phyloP scores from a whole-genome alignment of 2,888 invertebrate species.

The Cynaeus angustus region DNA sequence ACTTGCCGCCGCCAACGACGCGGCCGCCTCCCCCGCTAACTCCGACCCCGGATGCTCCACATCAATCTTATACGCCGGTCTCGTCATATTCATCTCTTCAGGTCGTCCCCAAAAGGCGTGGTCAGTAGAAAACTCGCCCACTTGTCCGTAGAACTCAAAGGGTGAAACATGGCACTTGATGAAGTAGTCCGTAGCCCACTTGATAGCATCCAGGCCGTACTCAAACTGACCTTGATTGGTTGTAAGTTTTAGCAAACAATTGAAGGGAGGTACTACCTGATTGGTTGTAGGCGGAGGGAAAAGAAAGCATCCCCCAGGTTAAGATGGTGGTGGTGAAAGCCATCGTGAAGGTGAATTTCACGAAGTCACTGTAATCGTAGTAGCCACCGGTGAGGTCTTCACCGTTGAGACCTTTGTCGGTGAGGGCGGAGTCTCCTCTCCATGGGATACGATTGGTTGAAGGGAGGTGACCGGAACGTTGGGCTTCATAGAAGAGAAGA shows the following conservation, averaged over 20 bases:
- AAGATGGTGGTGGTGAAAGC: conserved; percentile 74
- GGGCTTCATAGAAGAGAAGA: conserved; percentile 75
- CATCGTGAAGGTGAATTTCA: conserved; percentile 76
- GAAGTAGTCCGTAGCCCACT: conserved; percentile 78
- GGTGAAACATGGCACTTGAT: conserved; percentile 75
- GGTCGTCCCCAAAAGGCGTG: conserved; percentile 78
- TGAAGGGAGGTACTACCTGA: conserved; percentile 65
- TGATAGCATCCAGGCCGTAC: conserved; percentile 70
- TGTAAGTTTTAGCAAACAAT: conserved; percentile 5
- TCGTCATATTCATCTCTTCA: conserved; percentile 75
- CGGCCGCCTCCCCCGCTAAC: conserved; percentile 76
- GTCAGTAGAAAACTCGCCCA: conserved; percentile 75
- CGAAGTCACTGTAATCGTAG: conserved; percentile 76
- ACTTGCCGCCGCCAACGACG: conserved; percentile 75
- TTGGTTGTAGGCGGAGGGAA: conserved; percentile 71
- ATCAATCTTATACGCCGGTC: conserved; percentile 76
- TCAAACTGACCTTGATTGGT: conserved; percentile 69
- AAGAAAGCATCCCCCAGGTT: conserved; percentile 74
- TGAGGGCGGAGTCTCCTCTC: conserved; percentile 74
- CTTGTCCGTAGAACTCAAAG: conserved; percentile 75
- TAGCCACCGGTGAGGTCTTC: conserved; percentile 76
- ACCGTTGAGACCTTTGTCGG: conserved; percentile 72
- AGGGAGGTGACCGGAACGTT: conserved; percentile 73
- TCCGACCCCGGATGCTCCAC: conserved; percentile 75
- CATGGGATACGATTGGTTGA: conserved; percentile 72